Conservation (phyloP, 2,888 invertebrate genomes). For the Cephus rjabovi region DNA sequence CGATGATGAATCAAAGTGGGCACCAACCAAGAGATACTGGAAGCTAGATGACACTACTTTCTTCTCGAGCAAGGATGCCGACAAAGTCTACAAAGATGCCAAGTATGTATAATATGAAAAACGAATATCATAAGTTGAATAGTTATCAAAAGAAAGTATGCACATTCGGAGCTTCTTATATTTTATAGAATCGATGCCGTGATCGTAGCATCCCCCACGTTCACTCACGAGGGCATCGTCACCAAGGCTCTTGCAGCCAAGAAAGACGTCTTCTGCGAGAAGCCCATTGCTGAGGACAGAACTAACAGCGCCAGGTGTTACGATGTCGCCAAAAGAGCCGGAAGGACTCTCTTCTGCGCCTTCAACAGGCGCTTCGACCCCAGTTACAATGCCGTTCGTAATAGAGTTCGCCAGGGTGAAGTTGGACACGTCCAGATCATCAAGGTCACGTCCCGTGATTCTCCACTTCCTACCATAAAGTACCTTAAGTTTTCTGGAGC, state of each 20-base stretch:
- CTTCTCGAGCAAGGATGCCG: slow-evolving; percentile 67
- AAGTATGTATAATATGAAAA: slow-evolving; percentile 61
- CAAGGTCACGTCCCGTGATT: slow-evolving; percentile 75
- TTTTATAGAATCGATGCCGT: slow-evolving; percentile 68
- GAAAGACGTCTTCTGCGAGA: slow-evolving; percentile 78
- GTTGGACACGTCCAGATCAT: slow-evolving; percentile 75
- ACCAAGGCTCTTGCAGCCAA: slow-evolving; percentile 69
- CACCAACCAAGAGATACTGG: slow-evolving; percentile 69
- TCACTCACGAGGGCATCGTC: slow-evolving; percentile 71
- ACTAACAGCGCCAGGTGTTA: slow-evolving; percentile 71
- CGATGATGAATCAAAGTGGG: slow-evolving; percentile 67
- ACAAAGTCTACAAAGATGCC: slow-evolving; percentile 69
- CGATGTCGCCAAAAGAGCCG: slow-evolving; percentile 70
- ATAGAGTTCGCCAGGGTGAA: slow-evolving; percentile 70
- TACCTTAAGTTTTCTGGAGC: slow-evolving; percentile 75
- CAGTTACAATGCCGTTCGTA: slow-evolving; percentile 68
- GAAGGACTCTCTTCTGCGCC: slow-evolving; percentile 72
- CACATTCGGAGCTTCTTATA: not conserved
- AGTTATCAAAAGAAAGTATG: not conserved
- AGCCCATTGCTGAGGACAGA: slow-evolving; percentile 73
- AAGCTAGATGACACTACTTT: slow-evolving; percentile 67
- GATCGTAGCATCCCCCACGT: slow-evolving; percentile 72
- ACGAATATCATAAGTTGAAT: not conserved
- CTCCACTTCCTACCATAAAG: slow-evolving; percentile 73
- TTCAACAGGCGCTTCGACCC: slow-evolving; percentile 79